phyloP scores from a whole-genome alignment of 2,888 invertebrate genomes.

The Dicyrtomina minuta region DNA sequence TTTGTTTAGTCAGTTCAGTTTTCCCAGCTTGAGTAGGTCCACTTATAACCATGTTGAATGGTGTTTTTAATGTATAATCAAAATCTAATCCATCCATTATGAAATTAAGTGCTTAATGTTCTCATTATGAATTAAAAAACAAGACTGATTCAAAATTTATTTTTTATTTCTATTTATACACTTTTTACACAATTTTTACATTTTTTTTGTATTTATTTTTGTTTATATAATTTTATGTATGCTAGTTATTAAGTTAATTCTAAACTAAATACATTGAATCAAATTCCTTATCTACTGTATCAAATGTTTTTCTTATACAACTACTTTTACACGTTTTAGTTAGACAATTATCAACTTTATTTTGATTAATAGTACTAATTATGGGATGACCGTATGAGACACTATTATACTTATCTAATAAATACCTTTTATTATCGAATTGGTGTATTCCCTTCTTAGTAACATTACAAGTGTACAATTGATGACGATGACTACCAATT shows the following conservation, averaged over 20 bases:
- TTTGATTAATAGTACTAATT: neutral
- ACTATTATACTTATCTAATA: neutral
- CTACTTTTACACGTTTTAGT: too few species aligned
- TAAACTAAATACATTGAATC: neutral
- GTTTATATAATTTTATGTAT: too few species aligned
- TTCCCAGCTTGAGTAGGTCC: constrained; percentile 28
- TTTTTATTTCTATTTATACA: constrained; percentile 3
- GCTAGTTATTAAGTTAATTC: too few species aligned
- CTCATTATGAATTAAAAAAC: neutral
- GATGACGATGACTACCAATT: too few species aligned
- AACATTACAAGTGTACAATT: constrained; percentile 12
- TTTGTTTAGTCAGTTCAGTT: constrained; percentile 11
- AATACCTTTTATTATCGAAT: constrained; percentile 25
- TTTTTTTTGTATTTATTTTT: neutral
- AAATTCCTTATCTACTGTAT: too few species aligned
- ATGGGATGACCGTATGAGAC: constrained; percentile 18
- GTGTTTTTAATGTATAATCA: neutral
- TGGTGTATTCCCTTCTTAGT: neutral
- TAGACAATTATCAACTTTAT: neutral
- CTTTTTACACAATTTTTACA: neutral
- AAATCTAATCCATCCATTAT: constrained; percentile 7
- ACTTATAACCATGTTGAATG: constrained; percentile 11
- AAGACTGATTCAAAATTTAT: neutral
- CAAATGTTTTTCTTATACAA: too few species aligned
- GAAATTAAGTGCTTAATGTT: neutral